A percentile compares a stretch with the other conserved stretches of the same genome.
Evolutionary conservation across 64 coral and sea anemone genomes (phyloP).

Genomic region (Actinia equina): DNA sequence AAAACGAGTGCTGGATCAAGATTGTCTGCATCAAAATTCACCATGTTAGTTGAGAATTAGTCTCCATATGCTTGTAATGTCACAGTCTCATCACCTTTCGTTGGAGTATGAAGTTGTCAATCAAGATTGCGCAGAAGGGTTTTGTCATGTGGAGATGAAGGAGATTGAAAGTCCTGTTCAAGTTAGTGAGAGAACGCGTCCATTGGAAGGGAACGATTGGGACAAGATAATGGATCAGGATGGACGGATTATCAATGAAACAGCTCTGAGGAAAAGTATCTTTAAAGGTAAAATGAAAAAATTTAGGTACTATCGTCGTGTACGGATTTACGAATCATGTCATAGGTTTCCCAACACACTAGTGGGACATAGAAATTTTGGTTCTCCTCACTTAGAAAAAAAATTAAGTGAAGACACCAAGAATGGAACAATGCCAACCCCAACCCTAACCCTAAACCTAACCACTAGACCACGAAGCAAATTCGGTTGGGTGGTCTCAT

Average conservation of each 20-base stretch:
- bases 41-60: too few species aligned
- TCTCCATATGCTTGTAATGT: background rate
- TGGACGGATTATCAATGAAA: conserved; percentile 83
- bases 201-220: conserved; percentile 48
- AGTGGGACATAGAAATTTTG: too few species aligned
- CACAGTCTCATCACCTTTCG: background rate
- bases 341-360: too few species aligned
- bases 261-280: conserved; percentile 59
- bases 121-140: background rate
- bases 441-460: too few species aligned
- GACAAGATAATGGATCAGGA: conserved; percentile 67
- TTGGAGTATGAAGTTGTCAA: background rate
- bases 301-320: background rate
- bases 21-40: too few species aligned
- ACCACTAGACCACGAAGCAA: too few species aligned
- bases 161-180: conserved; percentile 60
- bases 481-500: too few species aligned
- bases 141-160: conserved; percentile 3
- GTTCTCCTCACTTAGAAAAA: too few species aligned
- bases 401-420: too few species aligned
- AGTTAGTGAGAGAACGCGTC: conserved; percentile 67
- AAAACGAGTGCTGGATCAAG: background rate
- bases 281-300: conserved; percentile 77
- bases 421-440: too few species aligned
- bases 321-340: too few species aligned